Conservation (phyloP, 1,140 invertebrate genomes). For the Macrobrachium nipponense region DNA sequence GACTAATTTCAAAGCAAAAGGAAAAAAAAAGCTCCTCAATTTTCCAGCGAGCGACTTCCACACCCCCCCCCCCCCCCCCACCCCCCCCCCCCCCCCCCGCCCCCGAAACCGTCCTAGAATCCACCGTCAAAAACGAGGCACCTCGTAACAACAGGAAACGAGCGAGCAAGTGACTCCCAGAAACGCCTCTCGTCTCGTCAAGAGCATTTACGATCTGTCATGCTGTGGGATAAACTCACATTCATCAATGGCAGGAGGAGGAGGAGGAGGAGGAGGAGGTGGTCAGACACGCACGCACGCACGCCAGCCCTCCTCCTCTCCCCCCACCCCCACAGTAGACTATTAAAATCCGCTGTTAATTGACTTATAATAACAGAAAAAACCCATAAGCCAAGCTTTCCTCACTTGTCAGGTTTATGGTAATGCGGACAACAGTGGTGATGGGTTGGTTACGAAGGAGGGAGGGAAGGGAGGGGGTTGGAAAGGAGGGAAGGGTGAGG, state of each 20-base stretch:
- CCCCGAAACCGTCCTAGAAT: too few relatives aligned
- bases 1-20: background rate
- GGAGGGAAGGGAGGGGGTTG: too few relatives aligned
- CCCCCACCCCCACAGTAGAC: background rate
- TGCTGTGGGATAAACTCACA: background rate
- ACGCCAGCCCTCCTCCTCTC: background rate
- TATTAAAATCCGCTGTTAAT: slow-evolving; percentile 27
- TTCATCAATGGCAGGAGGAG: background rate
- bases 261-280: too few relatives aligned
- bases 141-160: too few relatives aligned
- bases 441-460: too few relatives aligned
- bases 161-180: too few relatives aligned
- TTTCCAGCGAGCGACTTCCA: too few relatives aligned
- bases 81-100: too few relatives aligned
- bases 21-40: background rate
- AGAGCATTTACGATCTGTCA: background rate
- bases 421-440: slow-evolving; percentile 8
- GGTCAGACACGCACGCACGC: background rate
- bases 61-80: too few relatives aligned
- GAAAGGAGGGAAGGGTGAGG: too few relatives aligned
- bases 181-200: background rate
- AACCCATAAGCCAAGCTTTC: background rate
- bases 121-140: too few relatives aligned
- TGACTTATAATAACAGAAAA: slow-evolving; percentile 46
- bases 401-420: slow-evolving; percentile 21